phyloP scores from a whole-genome alignment of 2,113 vertebrate genomes.

The rat (Rattus norvegicus) region GRCr8 NC_086039.1:69968001-69968500 shows the following conservation, averaged over 20 bases:
- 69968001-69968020: neutral
- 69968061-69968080: neutral
- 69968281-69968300: neutral
- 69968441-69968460: too few species aligned
- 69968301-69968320: conserved; percentile 29
- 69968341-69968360: neutral
- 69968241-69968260: neutral
- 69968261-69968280: neutral
- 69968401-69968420: too few species aligned
- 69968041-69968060: neutral
- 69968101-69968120: neutral
- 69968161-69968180: neutral
- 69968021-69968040: neutral
- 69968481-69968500: too few species aligned
- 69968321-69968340: neutral
- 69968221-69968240: neutral
- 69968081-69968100: neutral
- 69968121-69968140: neutral
- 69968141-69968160: neutral
- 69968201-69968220: neutral
- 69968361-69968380: too few species aligned
- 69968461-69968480: too few species aligned
- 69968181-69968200: neutral
- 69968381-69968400: too few species aligned
- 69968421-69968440: too few species aligned